Conservation (phyloP, 2,113 vertebrate genomes). For the Vulpes vulpes region DNA sequence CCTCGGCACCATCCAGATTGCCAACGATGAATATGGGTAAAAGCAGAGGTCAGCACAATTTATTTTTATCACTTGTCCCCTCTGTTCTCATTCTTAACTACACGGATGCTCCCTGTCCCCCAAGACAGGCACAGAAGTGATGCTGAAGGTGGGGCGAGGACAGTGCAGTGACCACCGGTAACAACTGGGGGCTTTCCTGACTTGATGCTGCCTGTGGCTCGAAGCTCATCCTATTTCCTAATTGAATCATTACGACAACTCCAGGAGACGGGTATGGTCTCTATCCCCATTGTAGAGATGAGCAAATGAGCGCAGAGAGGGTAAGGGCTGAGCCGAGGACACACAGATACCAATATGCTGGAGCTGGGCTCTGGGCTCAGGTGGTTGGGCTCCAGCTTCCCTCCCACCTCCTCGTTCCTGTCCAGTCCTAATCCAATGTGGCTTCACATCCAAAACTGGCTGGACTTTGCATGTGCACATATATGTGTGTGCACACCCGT, state of each 20-base stretch:
- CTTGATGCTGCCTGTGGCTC: rapidly evolving
- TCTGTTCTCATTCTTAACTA: neutral
- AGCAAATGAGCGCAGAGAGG: neutral
- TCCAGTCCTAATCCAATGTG: neutral
- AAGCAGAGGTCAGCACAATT: neutral
- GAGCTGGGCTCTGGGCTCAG: neutral
- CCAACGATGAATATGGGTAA: rapidly evolving
- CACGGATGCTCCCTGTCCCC: neutral
- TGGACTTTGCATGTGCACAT: neutral
- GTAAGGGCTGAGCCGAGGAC: neutral
- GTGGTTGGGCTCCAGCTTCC: neutral
- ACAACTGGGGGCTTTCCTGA: neutral
- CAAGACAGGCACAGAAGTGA: neutral
- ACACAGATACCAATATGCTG: too few relatives aligned
- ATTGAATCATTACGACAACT: neutral
- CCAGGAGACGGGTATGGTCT: neutral
- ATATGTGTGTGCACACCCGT: neutral
- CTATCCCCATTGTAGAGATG: neutral
- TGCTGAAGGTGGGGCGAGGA: neutral
- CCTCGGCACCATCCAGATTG: neutral
- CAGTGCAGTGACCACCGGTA: too few relatives aligned
- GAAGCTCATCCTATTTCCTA: neutral
- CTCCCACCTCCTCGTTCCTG: neutral
- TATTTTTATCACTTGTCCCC: neutral
- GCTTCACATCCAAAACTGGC: neutral